phyloP scores from a whole-genome alignment of 2,888 invertebrate species.

The Octodonta nipae region DNA sequence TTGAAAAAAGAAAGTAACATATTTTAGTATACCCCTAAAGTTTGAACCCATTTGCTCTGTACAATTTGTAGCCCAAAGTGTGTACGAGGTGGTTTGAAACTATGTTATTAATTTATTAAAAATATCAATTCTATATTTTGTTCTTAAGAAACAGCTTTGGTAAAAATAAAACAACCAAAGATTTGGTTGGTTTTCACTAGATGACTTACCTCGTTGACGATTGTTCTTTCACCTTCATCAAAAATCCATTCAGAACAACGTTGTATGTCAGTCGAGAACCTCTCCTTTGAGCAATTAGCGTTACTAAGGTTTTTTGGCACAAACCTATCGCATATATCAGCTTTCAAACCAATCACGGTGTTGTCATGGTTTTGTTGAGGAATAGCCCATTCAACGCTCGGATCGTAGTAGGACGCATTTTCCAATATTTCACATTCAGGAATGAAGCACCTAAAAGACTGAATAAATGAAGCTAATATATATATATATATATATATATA shows the following conservation, averaged over 20 bases:
- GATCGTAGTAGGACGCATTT: conserved; percentile 28
- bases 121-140: no score
- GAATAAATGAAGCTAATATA: no score
- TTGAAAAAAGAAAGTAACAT: no score
- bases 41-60: no score
- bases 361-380: conserved; percentile 27
- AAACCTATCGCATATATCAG: conserved; percentile 29
- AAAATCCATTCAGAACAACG: conserved; percentile 42
- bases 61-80: no score
- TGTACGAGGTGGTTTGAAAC: no score
- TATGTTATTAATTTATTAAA: no score
- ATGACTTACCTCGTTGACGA: conserved; percentile 44
- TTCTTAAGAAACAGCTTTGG: no score
- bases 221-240: conserved; percentile 39
- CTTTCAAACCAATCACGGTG: conserved; percentile 24
- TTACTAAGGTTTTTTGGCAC: conserved; percentile 7
- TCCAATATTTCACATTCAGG: conserved; percentile 40
- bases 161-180: no score
- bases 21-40: no score
- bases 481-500: no score
- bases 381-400: conserved; percentile 40
- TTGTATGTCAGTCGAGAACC: conserved; percentile 31
- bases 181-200: no score
- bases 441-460: conserved; percentile 40
- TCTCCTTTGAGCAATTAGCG: conserved; percentile 27